A percentile compares a stretch with the other conserved stretches of the same genome.
Conservation (phyloP, 2,888 invertebrate species). For the Apodemia hepburni region DNA sequence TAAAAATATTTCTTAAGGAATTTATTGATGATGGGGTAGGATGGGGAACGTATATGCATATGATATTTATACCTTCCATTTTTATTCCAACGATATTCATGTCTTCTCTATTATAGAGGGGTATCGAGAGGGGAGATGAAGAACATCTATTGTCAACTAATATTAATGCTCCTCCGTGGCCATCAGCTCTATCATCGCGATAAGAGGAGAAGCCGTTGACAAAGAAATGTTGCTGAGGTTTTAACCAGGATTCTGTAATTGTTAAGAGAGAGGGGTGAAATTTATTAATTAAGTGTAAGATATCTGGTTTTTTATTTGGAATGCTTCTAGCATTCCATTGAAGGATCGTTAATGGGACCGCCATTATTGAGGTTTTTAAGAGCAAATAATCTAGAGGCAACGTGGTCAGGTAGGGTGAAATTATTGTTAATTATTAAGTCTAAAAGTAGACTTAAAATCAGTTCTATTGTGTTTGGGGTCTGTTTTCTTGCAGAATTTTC, state of each 20-base stretch:
- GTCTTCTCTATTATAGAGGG: background rate
- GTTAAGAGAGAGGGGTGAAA: background rate
- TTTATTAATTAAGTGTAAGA: background rate
- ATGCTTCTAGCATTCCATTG: conserved; percentile 2
- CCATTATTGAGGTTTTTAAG: no score
- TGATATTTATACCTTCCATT: background rate
- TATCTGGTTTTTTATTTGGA: background rate
- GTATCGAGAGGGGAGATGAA: background rate
- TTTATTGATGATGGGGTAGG: background rate
- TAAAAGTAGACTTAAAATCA: no score
- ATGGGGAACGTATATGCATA: background rate
- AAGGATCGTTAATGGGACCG: background rate
- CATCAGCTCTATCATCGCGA: background rate
- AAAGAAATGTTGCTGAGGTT: background rate
- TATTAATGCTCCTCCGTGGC: background rate
- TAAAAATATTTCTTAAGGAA: background rate
- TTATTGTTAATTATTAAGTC: no score
- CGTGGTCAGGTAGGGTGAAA: no score
- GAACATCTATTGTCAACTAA: background rate
- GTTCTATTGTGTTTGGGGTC: no score
- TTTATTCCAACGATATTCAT: background rate
- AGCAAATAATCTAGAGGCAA: no score
- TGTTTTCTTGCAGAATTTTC: no score
- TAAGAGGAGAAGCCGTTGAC: background rate
- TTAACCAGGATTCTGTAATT: background rate